Evolutionary conservation across 2,888 invertebrate genomes (phyloP), one percentile per base, ranked within the genome.

Genomic region (Archaeoteleia sp.): DNA sequence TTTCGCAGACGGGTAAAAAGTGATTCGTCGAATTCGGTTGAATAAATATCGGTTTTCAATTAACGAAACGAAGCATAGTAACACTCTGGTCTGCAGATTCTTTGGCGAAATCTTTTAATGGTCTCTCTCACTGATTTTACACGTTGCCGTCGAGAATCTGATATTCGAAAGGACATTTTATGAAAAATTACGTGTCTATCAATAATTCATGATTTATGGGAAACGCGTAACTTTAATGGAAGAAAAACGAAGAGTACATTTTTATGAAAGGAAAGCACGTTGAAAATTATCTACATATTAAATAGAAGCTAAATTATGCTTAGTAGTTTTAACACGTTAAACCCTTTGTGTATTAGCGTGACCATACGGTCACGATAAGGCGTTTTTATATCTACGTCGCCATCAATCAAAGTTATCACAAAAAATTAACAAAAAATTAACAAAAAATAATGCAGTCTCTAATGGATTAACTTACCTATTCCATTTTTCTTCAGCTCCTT

Each of bases 381-480:
- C n/a, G n/a, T n/a, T n/a, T n/a, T n/a, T n/a, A n/a, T n/a, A n/a
- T n/a, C n/a, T n/a, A n/a, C n/a, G 7, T 23, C 4, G 7, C 7
- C 23, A 23, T 23, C 7, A 4, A 7, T 5, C 23, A 23, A 23
- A 23, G 7, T 23, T 23, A 23, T 23, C n/a, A n/a, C n/a, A n/a
- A n/a, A n/a, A n/a, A n/a, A n/a, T n/a, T n/a, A n/a, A n/a, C n/a
- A n/a, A n/a, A n/a, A n/a, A n/a, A n/a, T n/a, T n/a, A n/a, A n/a
- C n/a, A n/a, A n/a, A n/a, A n/a, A n/a, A n/a, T n/a, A n/a, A n/a
- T n/a, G n/a, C n/a, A n/a, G n/a, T n/a, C n/a, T n/a, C n/a, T n/a
- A n/a, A n/a, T n/a, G n/a, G 23, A 23, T 23, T 23, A 23, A 77
- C 80, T 84, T 63, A 84, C 84, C 81, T 58, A 77, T 74, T 70